phyloP scores from a whole-genome alignment of 2,113 vertebrate genomes.

The Amblyornis subalaris region DNA sequence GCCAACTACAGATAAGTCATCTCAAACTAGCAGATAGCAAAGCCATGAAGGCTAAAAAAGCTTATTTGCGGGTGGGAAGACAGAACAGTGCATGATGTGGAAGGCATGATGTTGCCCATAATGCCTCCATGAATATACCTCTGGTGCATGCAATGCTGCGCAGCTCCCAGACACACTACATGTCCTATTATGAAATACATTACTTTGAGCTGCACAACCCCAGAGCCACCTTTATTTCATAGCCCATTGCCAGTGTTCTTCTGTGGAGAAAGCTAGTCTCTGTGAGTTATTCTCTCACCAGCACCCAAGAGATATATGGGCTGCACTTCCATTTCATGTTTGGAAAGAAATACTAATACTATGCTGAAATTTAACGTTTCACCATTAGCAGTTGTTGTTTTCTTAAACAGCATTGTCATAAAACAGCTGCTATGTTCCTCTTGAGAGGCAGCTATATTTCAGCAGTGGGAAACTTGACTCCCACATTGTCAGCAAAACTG shows the following conservation, averaged over 20 bases:
- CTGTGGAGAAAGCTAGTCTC: slow-evolving; percentile 15
- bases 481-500: background rate
- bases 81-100: background rate
- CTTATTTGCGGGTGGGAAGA: background rate
- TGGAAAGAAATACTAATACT: slow-evolving; percentile 16
- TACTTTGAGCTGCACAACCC: background rate
- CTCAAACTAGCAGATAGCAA: slow-evolving; percentile 2
- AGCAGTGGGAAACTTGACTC: background rate
- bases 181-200: background rate
- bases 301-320: background rate
- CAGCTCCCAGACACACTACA: background rate
- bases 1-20: slow-evolving; percentile 13
- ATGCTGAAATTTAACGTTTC: background rate
- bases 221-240: slow-evolving; percentile 18
- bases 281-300: background rate
- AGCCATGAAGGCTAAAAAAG: background rate
- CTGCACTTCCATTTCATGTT: background rate
- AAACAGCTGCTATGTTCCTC: background rate
- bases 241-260: background rate
- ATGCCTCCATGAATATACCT: background rate
- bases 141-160: background rate
- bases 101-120: background rate
- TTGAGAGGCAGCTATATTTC: background rate
- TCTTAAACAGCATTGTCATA: background rate
- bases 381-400: slow-evolving; percentile 13